phyloP scores from a whole-genome alignment of 2,888 invertebrate species.

The Choristoneura rosaceana region DNA sequence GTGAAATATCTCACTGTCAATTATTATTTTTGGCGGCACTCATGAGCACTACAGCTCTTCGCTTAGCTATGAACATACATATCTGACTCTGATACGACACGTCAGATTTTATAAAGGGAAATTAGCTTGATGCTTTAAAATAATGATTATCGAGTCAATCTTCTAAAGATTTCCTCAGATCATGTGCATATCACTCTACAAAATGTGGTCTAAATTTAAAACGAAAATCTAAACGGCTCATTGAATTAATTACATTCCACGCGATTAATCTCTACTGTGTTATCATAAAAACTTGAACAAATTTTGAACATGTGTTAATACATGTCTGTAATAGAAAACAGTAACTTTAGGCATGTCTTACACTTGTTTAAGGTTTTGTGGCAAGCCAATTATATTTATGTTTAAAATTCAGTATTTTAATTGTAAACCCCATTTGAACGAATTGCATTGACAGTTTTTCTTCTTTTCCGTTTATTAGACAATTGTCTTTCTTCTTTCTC shows the following conservation, averaged over 20 bases:
- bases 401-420: not conserved
- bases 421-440: not conserved
- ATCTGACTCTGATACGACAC: not conserved
- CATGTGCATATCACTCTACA: slow-evolving; percentile 9
- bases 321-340: too few species aligned
- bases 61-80: not conserved
- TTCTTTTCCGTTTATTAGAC: too few species aligned
- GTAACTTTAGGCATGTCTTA: too few species aligned
- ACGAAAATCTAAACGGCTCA: slow-evolving; percentile 2
- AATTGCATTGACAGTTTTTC: not conserved
- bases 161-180: slow-evolving; percentile 15
- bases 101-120: not conserved
- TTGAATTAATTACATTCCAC: slow-evolving; percentile 9
- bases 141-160: slow-evolving; percentile 5
- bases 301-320: too few species aligned
- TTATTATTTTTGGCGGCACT: too few species aligned
- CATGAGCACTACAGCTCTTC: not conserved
- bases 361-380: too few species aligned
- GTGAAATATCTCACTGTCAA: not conserved
- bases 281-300: too few species aligned
- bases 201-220: slow-evolving; percentile 2
- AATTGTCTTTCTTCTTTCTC: too few species aligned
- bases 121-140: not conserved
- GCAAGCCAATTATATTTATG: not conserved
- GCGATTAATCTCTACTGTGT: not conserved